Base-by-base conservation (phyloP, 2,797 vertebrate genomes). In the Uromys caudimaculatus region DNA sequence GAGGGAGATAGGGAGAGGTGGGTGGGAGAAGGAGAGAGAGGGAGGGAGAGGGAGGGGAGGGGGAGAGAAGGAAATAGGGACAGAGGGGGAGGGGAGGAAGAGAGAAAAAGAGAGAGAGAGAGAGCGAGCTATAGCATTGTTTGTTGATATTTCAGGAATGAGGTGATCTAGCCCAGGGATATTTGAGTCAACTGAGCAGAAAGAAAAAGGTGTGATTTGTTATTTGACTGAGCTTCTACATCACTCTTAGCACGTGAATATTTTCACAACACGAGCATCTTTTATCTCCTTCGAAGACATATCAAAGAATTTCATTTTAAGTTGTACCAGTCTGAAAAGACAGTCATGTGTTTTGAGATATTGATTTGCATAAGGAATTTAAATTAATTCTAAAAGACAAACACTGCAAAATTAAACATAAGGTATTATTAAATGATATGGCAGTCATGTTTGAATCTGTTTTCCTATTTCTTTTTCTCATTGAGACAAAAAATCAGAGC, bases 351-450 rank as follows among this genome's bases (percentile, higher is more conserved):
- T 6, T 16, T 87, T 71, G 35, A 38, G 6, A 73, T 0, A 5
- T 12, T 79, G 6, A 60, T 90, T 89, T 85, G 24, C 14, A 52
- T 12, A 58, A 14, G 52, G 17, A 4, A 56, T 78, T 69, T 82
- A 85, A 84, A 24, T 87, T 56, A 90, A 13, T 91, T 11, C 29
- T 38, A 84, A 94, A 27, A 69, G 21, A 50, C 23, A 64, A 54
- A 82, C 4, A 17, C 69, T 91, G 27, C 38, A 17, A 90, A 75
- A 89, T 94, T 85, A 96, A 77, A 62, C 62, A 73, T 75, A 56
- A 3, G 19, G 1, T 44, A 44, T 76, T 71, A 83, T 52, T 52
- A 76, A 91, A 64, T 76, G 73, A 47, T 82, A 2, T 38, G 3
- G n/a, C 71, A 67, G 27, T n/a, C 94, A 0, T 67, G 16, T 56